Percentiles rank a stretch among this genome's conserved stretches.
These are phyloP conservation scores for Oophaga sylvatica DNA, from an alignment of 2,797 vertebrate species.

Conservation along the genomic window DNA sequence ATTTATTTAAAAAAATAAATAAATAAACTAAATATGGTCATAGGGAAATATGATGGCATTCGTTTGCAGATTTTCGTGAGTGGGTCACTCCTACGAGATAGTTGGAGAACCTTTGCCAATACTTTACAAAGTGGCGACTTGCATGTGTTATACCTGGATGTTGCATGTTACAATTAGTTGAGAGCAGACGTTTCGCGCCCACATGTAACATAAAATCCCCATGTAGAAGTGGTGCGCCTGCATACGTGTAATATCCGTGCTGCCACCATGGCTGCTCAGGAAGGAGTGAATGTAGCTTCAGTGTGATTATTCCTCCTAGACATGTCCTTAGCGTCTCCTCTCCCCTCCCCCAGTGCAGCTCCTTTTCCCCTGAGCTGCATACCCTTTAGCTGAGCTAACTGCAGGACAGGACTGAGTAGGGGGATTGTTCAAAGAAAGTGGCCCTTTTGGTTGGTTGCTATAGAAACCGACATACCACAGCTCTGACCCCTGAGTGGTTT, in stretches of 20 bases:
- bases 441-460: slow-evolving; percentile 88
- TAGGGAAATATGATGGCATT: no score
- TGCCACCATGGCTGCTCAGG: neutral
- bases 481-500: slow-evolving; percentile 90
- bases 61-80: no score
- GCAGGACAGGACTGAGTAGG: slow-evolving; percentile 77
- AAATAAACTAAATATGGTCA: no score
- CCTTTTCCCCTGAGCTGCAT: slow-evolving; percentile 67
- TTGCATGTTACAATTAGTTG: neutral
- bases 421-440: slow-evolving; percentile 80
- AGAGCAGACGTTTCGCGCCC: no score
- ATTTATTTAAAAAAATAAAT: no score
- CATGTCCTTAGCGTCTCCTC: slow-evolving; percentile 44
- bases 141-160: no score
- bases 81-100: no score
- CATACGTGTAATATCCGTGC: no score
- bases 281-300: neutral
- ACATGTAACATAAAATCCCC: no score
- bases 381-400: slow-evolving; percentile 75
- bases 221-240: no score
- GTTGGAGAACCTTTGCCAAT: no score
- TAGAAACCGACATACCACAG: slow-evolving; percentile 94
- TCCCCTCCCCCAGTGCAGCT: neutral
- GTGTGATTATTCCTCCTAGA: slow-evolving; percentile 28
- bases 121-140: no score